These are phyloP conservation scores for Triops longicaudatus DNA, from an alignment of 1,140 invertebrate genomes.

Conservation along the genomic window DNA sequence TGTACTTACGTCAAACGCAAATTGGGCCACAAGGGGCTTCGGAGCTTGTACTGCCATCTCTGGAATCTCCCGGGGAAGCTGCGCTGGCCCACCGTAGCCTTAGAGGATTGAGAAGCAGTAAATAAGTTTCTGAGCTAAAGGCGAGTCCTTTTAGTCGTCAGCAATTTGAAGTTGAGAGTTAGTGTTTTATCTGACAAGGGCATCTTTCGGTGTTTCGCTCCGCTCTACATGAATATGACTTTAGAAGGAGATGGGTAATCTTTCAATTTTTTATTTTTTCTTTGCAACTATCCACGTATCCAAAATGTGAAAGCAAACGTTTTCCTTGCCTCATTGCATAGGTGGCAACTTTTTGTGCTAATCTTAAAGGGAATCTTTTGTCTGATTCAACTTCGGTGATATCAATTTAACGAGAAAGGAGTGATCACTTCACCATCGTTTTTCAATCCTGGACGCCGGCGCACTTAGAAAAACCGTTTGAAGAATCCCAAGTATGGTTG, in stretches of 20 bases:
- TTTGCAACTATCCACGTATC: background rate
- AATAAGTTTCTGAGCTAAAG: background rate
- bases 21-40: too few relatives aligned
- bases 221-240: background rate
- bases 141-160: background rate
- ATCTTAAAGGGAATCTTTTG: background rate
- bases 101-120: background rate
- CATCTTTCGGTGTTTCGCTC: background rate
- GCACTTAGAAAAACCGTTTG: background rate
- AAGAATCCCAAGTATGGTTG: background rate
- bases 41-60: too few relatives aligned
- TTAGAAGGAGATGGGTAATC: background rate
- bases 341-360: background rate
- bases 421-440: background rate
- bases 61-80: too few relatives aligned
- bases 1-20: too few relatives aligned
- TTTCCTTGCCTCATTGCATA: background rate
- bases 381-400: background rate
- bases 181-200: constrained; percentile 7
- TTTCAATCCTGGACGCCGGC: background rate
- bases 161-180: background rate
- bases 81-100: too few relatives aligned
- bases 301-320: background rate
- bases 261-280: background rate
- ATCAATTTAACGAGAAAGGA: background rate